Base-by-base conservation (phyloP, 2,113 vertebrate genomes). In the Hystrix cristata region DNA sequence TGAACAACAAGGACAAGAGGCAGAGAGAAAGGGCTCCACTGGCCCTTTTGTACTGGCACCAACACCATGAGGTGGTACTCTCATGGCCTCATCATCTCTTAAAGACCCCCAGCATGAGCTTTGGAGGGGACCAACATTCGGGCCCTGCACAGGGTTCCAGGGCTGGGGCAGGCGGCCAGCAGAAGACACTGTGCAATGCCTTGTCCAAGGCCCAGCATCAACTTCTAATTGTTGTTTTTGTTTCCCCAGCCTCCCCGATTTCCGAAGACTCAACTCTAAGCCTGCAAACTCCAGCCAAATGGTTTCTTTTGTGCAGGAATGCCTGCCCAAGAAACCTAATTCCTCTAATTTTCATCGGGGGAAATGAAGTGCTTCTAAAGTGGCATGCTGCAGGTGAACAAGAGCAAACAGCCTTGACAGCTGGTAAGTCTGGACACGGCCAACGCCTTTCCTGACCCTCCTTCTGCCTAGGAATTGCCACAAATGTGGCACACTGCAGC, bases 201-300 rank as follows among this genome's bases (percentile, higher is more conserved):
- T 72, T 5, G 23, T 1, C 8, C 6, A 7, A 87, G 84, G 78
- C 86, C 69, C 16, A 15, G 46, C 55, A 11, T 57, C 59, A 2
- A 64, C 57, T 46, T 74, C 43, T 7, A 69, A 85, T 1, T 25
- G 81, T 23, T 79, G 90, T 34, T 94, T 93, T 48, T 90, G 92
- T 97, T 95, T 97, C 67, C 92, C 67, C n/a, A 87, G 69, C 29
- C 81, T 88, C 84, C 43, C 3, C 82, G 64, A 87, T 85, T 90
- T 86, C 93, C 23, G 55, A 60, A 51, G 80, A 88, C 85, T 83
- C 81, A 90, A 46, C 86, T 67, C 53, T 79, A 96, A 71, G 79
- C 23, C 74, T 74, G 53, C 82, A 90, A 74, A 80, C 19, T 65
- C 55, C n/a, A 76, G 82, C 79, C 88, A 91, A 94, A 97, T 87